Base-by-base conservation (phyloP, 1,140 invertebrate genomes). In the Eurosta solidaginis region DNA sequence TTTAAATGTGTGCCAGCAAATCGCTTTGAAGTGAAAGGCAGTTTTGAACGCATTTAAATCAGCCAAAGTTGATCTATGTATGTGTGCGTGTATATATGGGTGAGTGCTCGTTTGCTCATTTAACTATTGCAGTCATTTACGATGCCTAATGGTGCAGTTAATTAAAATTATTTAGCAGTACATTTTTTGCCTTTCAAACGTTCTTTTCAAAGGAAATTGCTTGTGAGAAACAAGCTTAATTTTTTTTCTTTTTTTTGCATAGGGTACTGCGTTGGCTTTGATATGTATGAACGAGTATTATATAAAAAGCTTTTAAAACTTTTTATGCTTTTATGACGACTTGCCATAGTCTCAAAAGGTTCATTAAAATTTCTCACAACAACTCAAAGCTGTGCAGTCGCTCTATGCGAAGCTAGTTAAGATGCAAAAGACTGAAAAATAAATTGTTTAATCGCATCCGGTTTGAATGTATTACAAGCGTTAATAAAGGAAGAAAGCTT, bases 391-490 rank as follows among this genome's bases (percentile, higher is more conserved):
- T n/a, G 33, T 33, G 27, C n/a, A 40, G 40, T 7, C 54, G 17
- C 27, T n/a, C 59, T 40, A 36, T 68, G 33, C 7, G 59, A 40
- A 68, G 36, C 2, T 33, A 40, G 14, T n/a, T 10, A 20, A 36
- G 59, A 40, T 68, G 59, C n/a, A 68, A 68, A 68, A 68, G 59
- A 68, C 40, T 68, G 59, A 40, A 68, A 68, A 68, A 36, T 68
- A 68, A 68, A 68, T 68, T 36, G 59, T 33, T 68, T 68, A 68
- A 68, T 68, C 40, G 59, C 59, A 68, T 68, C 22, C 40, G 59
- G 59, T 17, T 40, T 17, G n/a, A 33, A 33, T 22, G 40, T 68
- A 68, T 40, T 68, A n/a, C 27, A 42, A 40, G 59, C 36, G n/a
- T n/a, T n/a, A 68, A 40, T 68, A 68, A 22, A 40, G 54, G 5